A percentile compares a stretch with the other conserved stretches of the same genome.
Conservation (phyloP, 2,888 invertebrate genomes). For the Dolomedes plantarius region DNA sequence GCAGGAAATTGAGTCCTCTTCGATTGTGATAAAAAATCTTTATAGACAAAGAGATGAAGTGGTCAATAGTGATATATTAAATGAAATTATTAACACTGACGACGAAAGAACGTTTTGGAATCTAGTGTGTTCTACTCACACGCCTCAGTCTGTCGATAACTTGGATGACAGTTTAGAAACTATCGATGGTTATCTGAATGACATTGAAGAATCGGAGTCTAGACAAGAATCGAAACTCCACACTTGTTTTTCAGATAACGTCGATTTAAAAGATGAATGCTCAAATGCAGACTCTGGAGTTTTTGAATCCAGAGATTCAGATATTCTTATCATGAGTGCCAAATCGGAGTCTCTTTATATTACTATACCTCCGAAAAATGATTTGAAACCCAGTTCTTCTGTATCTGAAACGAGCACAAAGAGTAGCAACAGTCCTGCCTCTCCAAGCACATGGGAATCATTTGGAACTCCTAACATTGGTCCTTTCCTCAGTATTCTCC, state of each 20-base stretch:
- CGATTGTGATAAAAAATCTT: constrained; percentile 21
- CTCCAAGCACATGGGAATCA: constrained; percentile 60
- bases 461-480: constrained; percentile 77
- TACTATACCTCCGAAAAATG: constrained; percentile 58
- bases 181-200: constrained; percentile 51
- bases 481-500: constrained; percentile 87
- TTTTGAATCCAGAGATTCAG: constrained; percentile 58
- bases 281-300: constrained; percentile 68
- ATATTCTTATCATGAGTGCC: constrained; percentile 47
- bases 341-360: constrained; percentile 49
- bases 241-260: constrained; percentile 17
- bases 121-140: constrained; percentile 54
- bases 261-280: constrained; percentile 55
- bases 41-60: constrained; percentile 23
- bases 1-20: constrained; percentile 20
- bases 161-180: constrained; percentile 54
- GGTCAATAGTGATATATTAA: constrained; percentile 52
- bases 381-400: constrained; percentile 48
- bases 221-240: constrained; percentile 30
- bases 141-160: constrained; percentile 36
- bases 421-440: constrained; percentile 62
- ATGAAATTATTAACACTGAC: constrained; percentile 54
- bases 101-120: constrained; percentile 69
- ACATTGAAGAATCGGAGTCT: constrained; percentile 15
- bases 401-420: constrained; percentile 56